Percentiles rank a stretch among this genome's conserved stretches.
phyloP scores from a whole-genome alignment of 2,888 invertebrate species.

The Drosophila ezoana region DNA sequence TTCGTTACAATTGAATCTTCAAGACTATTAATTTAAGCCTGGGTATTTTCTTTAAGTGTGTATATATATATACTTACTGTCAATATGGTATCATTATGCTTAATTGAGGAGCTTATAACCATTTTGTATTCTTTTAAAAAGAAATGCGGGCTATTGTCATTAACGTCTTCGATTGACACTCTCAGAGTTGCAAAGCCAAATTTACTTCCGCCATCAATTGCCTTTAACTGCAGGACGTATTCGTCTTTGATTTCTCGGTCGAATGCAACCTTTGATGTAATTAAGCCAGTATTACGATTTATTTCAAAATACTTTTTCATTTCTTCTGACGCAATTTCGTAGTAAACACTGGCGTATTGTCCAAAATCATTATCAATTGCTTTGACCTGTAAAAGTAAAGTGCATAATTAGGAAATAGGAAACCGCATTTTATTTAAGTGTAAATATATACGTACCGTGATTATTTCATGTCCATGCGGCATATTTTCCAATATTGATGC shows the following conservation, averaged over 20 bases:
- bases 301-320: conserved; percentile 91
- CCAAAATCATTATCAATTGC: conserved; percentile 94
- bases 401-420: background rate
- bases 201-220: conserved; percentile 92
- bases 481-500: conserved; percentile 93
- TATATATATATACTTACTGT: conserved; percentile 85
- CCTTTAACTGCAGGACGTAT: conserved; percentile 92
- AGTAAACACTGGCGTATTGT: conserved; percentile 90
- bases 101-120: conserved; percentile 88
- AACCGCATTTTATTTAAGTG: background rate
- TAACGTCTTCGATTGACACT: conserved; percentile 92
- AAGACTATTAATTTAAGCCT: too few relatives aligned
- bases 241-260: conserved; percentile 90
- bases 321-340: conserved; percentile 91
- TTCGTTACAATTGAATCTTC: too few relatives aligned
- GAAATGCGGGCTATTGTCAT: conserved; percentile 93
- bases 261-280: conserved; percentile 89
- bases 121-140: conserved; percentile 91
- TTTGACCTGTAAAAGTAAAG: conserved; percentile 86
- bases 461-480: conserved; percentile 90
- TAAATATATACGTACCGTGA: conserved; percentile 86
- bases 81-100: conserved; percentile 87
- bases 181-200: conserved; percentile 91
- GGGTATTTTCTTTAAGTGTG: background rate
- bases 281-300: conserved; percentile 89